Evolutionary conservation across 2,113 vertebrate species (phyloP).

Genomic region (Sinocyclocheilus grahami): DNA sequence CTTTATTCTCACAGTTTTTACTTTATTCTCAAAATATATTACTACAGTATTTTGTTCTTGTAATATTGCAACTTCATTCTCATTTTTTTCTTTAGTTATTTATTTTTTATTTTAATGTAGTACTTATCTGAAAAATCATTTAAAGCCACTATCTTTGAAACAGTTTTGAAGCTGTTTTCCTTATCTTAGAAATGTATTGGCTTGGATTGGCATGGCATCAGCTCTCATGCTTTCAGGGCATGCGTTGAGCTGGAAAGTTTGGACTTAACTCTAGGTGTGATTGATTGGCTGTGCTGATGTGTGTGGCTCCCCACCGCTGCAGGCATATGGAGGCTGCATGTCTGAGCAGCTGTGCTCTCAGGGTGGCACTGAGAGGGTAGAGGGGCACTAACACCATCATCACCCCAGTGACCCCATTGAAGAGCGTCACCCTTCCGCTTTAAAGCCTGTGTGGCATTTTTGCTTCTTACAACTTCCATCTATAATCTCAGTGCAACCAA

Average conservation of each 20-base stretch:
- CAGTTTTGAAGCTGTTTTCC: not conserved
- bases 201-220: constrained; percentile 13
- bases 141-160: not conserved
- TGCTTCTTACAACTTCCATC: not conserved
- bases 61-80: too few relatives aligned
- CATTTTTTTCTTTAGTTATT: too few relatives aligned
- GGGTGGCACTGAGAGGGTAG: constrained; percentile 57
- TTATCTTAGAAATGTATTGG: not conserved
- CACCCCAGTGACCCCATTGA: not conserved
- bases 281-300: constrained; percentile 73
- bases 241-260: constrained; percentile 27
- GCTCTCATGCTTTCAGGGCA: constrained; percentile 10
- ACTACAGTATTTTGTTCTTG: too few relatives aligned
- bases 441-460: not conserved
- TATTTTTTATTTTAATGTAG: not conserved
- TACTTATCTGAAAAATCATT: not conserved
- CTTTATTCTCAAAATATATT: too few relatives aligned
- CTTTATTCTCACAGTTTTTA: too few relatives aligned
- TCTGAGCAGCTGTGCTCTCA: constrained; percentile 69
- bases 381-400: constrained; percentile 43
- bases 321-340: constrained; percentile 72
- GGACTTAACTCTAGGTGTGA: constrained; percentile 59
- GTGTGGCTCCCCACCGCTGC: constrained; percentile 65
- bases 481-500: not conserved
- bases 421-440: not conserved